A percentile compares a stretch with the other conserved stretches of the same genome.
phyloP scores from a whole-genome alignment of 2,113 vertebrate genomes.

The Odobenus rosmarus region DNA sequence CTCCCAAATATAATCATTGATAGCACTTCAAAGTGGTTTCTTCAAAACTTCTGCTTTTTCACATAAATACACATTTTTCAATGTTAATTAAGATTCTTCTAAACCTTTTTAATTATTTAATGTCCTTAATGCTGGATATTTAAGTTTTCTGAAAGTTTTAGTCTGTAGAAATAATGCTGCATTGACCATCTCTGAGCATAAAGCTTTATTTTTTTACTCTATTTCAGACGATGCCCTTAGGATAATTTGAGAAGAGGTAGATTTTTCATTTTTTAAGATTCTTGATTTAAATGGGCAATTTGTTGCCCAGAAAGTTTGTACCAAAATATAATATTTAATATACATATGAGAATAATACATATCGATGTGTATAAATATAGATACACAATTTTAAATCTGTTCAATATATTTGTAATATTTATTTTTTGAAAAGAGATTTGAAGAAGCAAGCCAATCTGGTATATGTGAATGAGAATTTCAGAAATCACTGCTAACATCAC shows the following conservation, averaged over 20 bases:
- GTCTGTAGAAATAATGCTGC: not conserved
- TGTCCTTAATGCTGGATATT: not conserved
- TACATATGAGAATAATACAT: not conserved
- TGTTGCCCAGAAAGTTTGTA: not conserved
- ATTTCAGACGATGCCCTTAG: not conserved
- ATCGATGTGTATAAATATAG: not conserved
- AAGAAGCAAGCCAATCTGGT: not conserved
- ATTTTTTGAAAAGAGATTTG: slow-evolving; percentile 14
- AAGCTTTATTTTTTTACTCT: not conserved
- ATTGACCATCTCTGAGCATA: not conserved
- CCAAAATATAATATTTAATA: not conserved
- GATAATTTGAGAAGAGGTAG: not conserved
- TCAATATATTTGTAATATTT: not conserved
- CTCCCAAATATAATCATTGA: not conserved
- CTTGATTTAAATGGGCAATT: not conserved
- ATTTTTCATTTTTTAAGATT: not conserved
- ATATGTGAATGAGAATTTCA: slow-evolving; percentile 29
- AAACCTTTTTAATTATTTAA: not conserved
- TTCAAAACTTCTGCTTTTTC: slow-evolving; percentile 22
- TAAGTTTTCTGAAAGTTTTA: not conserved
- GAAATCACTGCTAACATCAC: not conserved
- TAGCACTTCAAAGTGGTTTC: not conserved
- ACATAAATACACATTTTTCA: slow-evolving; percentile 16
- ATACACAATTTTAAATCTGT: not conserved
- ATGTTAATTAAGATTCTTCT: not conserved